Evolutionary conservation across 92 coral and sea anemone genomes (phyloP).

Genomic region (Parazoanthus swiftii): DNA sequence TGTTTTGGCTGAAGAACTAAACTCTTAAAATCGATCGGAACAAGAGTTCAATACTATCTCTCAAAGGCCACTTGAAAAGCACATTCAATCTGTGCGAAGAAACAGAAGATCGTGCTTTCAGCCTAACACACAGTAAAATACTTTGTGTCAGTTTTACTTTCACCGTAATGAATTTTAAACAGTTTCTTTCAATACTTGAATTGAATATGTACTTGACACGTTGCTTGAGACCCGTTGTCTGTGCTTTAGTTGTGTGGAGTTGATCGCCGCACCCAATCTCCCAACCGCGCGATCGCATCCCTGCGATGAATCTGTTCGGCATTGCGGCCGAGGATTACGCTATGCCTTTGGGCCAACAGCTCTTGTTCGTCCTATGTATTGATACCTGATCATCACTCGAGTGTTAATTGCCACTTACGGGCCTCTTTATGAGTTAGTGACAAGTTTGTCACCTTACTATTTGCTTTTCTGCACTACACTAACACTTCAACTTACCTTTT

Average conservation of each 20-base stretch:
- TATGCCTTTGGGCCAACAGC: constrained; percentile 47
- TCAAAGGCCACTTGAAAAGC: constrained; percentile 30
- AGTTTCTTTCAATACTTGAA: constrained; percentile 29
- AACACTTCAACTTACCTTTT: constrained; percentile 13
- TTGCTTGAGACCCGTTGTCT: constrained; percentile 36
- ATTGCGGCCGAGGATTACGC: constrained; percentile 35
- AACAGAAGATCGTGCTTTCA: not conserved
- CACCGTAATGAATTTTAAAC: constrained; percentile 35
- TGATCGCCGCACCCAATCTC: constrained; percentile 39
- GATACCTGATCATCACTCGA: constrained; percentile 50
- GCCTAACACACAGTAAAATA: not conserved
- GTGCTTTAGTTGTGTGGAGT: constrained; percentile 5
- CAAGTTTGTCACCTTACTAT: constrained; percentile 41
- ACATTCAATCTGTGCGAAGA: constrained; percentile 19
- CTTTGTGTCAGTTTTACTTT: constrained; percentile 9
- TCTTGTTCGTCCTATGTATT: constrained; percentile 28
- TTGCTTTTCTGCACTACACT: constrained; percentile 8
- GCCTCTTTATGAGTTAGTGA: constrained; percentile 48
- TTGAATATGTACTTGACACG: constrained; percentile 35
- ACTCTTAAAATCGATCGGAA: constrained; percentile 46
- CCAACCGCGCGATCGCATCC: constrained; percentile 25
- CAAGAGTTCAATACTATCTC: constrained; percentile 28
- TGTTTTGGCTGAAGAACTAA: constrained; percentile 61
- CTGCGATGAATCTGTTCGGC: constrained; percentile 18
- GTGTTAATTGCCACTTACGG: constrained; percentile 47